Base-by-base conservation (phyloP, 2,888 invertebrate genomes). In the Macropis europaea region DNA sequence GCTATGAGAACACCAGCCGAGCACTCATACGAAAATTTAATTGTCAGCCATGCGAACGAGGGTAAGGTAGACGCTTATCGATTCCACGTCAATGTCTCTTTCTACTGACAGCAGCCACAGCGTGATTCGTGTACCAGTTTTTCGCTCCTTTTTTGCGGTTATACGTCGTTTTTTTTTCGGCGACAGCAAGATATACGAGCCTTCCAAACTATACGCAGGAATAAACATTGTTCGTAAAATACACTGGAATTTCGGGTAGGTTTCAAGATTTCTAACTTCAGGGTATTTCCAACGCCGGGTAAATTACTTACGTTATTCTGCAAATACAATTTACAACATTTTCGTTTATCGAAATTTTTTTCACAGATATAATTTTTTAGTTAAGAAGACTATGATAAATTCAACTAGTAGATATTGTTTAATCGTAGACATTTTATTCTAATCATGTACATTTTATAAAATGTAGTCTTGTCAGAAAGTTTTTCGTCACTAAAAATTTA, bases 11-110 rank as follows among this genome's bases (percentile, higher is more conserved):
- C 63, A 40, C 26, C 7, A 40, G 47, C 38, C 48, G 57, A 40
- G 22, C 74, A 61, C 60, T 66, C 63, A 63, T 60, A 77, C 61
- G 74, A 76, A 67, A 76, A 73, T 79, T 76, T 79, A 77, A 77
- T 77, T 78, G 77, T 76, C 78, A 76, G 62, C 61, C 68, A 76
- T 68, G 66, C 64, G 76, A 70, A 66, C 66, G 52, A 42, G 69
- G 72, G 52, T 57, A 47, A 63, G 52, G 54, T 57, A 54, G 61
- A 57, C 61, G 73, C 36, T 79, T 76, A 78, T 79, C 73, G 78
- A 79, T 79, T 64, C 60, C 36, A 68, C 56, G 62, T 66, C 66
- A 69, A 67, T 57, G 59, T 76, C 70, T 76, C 63, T 66, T 64
- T 68, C 59, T 47, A 57, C n/a, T 22, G 53, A 42, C 42, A 40